Evolutionary conservation across 2,113 vertebrate genomes (phyloP), one percentile per base, ranked within the genome.

Genomic region (Pygoscelis antarcticus): DNA sequence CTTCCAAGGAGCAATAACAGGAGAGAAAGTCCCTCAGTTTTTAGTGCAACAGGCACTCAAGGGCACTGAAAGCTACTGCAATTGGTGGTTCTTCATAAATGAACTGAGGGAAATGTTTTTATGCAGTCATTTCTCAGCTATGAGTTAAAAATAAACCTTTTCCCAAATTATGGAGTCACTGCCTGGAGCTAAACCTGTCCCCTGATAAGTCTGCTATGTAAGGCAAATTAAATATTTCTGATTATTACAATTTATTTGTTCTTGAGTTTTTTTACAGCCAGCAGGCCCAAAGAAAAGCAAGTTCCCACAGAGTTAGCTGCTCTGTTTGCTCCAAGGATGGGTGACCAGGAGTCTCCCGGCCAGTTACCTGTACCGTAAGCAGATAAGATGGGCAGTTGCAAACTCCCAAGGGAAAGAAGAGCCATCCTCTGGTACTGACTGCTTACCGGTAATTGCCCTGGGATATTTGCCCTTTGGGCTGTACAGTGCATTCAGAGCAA

Each of bases 311-410:
- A 79, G 18, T 27, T 27, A 36, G 21, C 6, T 51, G 22, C 38
- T 80, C 7, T 18, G 11, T 52, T 85, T 87, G 12, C 55, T 87
- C 40, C 2, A 6, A 55, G 72, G 42, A 55, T 26, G 30, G 8
- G 14, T 25, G 57, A 13, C 0, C 0, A 47, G 26, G 15, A 17
- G 6, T n/a, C 17, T 84, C 11, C 27, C 1, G 4, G 13, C 11
- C 42, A 54, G 16, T 71, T 68, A 22, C 22, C 25, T 27, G 16
- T 8, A 25, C 6, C 2, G 3, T 16, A 4, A 68, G 36, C 44
- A 46, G 29, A 6, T 16, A 68, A 44, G 38, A 42, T 16, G 29
- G 58, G 49, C 21, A 74, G 44, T 3, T 60, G 38, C 29, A 44
- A 75, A 60, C 4, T 57, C 52, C 32, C 2, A 25, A 13, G 13